Conservation (phyloP, 1,140 invertebrate species). For the Episyrphus balteatus region DNA sequence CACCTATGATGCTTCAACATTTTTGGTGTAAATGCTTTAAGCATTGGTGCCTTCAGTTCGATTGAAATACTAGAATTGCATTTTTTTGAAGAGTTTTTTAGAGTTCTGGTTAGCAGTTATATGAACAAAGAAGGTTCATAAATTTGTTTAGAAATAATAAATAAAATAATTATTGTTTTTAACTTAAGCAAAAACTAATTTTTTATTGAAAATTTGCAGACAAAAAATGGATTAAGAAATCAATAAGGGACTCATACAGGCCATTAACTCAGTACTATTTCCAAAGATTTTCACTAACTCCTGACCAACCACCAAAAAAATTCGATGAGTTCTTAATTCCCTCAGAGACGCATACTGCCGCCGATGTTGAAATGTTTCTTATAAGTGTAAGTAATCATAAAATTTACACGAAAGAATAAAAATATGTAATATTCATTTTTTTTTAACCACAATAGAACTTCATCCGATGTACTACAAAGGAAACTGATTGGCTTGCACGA, state of each 20-base stretch:
- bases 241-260: slow-evolving; percentile 7
- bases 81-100: too few relatives aligned
- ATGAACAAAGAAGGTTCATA: too few relatives aligned
- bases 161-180: too few relatives aligned
- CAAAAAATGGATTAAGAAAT: slow-evolving; percentile 13
- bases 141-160: too few relatives aligned
- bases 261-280: slow-evolving; percentile 13
- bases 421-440: background rate
- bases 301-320: slow-evolving; percentile 3
- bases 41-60: too few relatives aligned
- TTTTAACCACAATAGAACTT: slow-evolving; percentile 6
- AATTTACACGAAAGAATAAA: background rate
- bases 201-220: slow-evolving; percentile 1
- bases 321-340: slow-evolving; percentile 11
- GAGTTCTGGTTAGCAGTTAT: too few relatives aligned
- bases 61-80: too few relatives aligned
- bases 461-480: slow-evolving; percentile 13
- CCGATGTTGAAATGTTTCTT: slow-evolving; percentile 9
- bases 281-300: slow-evolving; percentile 10
- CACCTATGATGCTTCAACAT: too few relatives aligned
- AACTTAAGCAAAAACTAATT: too few relatives aligned
- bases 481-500: slow-evolving; percentile 10
- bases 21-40: too few relatives aligned
- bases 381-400: slow-evolving; percentile 7
- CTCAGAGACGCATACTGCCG: slow-evolving; percentile 3